Percentiles rank a stretch among this genome's conserved stretches.
Conservation (phyloP, 2,113 vertebrate genomes). For the Equus przewalskii region DNA sequence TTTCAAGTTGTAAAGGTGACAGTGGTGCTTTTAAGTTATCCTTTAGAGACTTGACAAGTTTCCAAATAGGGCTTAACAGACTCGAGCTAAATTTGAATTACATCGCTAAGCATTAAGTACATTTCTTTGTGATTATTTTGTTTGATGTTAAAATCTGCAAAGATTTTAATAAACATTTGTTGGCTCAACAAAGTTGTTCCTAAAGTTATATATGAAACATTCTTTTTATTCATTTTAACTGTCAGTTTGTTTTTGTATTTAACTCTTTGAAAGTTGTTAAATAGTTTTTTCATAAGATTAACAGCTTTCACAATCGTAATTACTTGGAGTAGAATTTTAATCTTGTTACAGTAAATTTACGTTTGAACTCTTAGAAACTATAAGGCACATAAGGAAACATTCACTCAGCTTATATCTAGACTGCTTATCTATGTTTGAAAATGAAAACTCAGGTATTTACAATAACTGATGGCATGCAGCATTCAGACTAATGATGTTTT, state of each 20-base stretch:
- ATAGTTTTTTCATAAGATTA: neutral
- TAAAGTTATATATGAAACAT: neutral
- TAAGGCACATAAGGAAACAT: neutral
- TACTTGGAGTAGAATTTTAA: neutral
- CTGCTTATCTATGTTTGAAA: neutral
- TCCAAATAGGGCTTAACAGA: neutral
- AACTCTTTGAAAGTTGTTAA: neutral
- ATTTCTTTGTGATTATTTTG: neutral
- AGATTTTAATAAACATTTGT: neutral
- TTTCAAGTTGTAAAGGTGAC: neutral
- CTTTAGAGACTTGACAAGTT: neutral
- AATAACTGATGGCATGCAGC: rapidly evolving
- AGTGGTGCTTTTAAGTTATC: neutral
- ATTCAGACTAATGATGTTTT: neutral
- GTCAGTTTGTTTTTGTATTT: neutral
- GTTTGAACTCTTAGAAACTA: neutral
- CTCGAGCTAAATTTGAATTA: neutral
- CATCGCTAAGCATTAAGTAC: neutral
- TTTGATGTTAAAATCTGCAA: neutral
- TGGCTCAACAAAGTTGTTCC: neutral
- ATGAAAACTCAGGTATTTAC: neutral
- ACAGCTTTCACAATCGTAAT: neutral
- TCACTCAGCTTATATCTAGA: neutral
- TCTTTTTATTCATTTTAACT: neutral
- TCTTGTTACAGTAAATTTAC: neutral